Evolutionary conservation across 2,888 invertebrate species (phyloP).

Genomic region (Drosophila lacicola): DNA sequence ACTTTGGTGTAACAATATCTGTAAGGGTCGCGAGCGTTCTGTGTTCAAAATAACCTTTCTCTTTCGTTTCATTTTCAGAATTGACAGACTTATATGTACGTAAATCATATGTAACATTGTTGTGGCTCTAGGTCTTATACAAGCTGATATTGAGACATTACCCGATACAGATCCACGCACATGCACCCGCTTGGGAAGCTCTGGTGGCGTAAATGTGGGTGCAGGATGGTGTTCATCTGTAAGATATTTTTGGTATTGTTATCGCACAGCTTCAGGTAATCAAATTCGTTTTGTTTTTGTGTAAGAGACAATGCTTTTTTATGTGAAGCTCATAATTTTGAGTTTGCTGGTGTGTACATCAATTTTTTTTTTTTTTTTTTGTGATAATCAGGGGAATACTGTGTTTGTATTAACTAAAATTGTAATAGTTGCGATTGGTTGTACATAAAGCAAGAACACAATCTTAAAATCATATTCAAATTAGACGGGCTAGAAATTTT

Average conservation of each 20-base stretch:
- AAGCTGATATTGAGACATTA: slow-evolving; percentile 66
- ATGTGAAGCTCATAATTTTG: slow-evolving; percentile 60
- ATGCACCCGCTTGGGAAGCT: slow-evolving; percentile 99
- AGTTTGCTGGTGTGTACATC: slow-evolving; percentile 50
- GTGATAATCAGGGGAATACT: slow-evolving; percentile 37
- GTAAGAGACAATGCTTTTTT: slow-evolving; percentile 51
- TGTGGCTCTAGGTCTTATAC: slow-evolving; percentile 24
- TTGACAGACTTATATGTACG: slow-evolving; percentile 34
- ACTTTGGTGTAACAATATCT: slow-evolving; percentile 22
- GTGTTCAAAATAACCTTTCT: slow-evolving; percentile 73
- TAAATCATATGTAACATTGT: slow-evolving; percentile 29
- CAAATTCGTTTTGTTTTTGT: slow-evolving; percentile 48
- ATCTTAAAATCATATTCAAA: slow-evolving; percentile 56
- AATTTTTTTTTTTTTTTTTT: slow-evolving; percentile 32
- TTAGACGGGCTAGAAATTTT: slow-evolving; percentile 28
- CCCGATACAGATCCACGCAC: slow-evolving; percentile 92
- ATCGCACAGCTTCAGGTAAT: slow-evolving; percentile 86
- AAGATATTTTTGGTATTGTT: slow-evolving; percentile 87
- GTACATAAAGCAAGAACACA: slow-evolving; percentile 46
- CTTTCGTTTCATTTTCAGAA: slow-evolving; percentile 28
- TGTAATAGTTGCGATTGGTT: slow-evolving; percentile 39
- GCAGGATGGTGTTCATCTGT: slow-evolving; percentile 99
- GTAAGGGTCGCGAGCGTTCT: slow-evolving; percentile 23
- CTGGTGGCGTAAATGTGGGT: slow-evolving; percentile 99
- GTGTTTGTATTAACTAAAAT: slow-evolving; percentile 54